phyloP scores from a whole-genome alignment of 2,888 invertebrate species.

The Platycheirus rosarum region DNA sequence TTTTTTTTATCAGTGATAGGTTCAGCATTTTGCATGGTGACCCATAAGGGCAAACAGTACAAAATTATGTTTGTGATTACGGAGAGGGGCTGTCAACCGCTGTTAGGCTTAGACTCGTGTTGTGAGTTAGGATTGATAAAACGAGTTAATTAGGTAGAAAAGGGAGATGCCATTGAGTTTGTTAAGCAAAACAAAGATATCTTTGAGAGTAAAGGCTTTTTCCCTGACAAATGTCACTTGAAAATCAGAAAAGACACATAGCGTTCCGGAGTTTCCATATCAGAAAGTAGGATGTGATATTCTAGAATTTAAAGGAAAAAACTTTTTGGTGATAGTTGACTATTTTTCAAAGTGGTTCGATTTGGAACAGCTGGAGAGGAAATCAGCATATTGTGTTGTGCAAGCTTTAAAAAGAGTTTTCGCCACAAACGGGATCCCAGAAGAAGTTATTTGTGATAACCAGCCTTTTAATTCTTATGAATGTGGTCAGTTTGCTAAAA shows the following conservation, averaged over 20 bases:
- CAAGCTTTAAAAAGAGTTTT: neutral
- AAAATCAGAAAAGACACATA: neutral
- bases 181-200: conserved; percentile 1
- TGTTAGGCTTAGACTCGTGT: neutral
- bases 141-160: neutral
- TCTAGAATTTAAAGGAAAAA: neutral
- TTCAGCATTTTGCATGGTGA: neutral
- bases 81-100: neutral
- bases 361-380: neutral
- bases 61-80: neutral
- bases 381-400: neutral
- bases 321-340: neutral
- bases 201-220: neutral
- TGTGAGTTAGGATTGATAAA: neutral
- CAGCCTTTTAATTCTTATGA: conserved; percentile 12
- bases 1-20: neutral
- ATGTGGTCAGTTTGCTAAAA: conserved; percentile 22
- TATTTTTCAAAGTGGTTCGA: neutral
- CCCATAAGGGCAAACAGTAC: neutral
- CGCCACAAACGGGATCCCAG: neutral
- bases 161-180: neutral
- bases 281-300: neutral
- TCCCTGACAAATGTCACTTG: neutral
- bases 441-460: neutral
- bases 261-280: neutral